Base-by-base conservation (phyloP, 1,140 invertebrate species). In the Venturia canescens region DNA sequence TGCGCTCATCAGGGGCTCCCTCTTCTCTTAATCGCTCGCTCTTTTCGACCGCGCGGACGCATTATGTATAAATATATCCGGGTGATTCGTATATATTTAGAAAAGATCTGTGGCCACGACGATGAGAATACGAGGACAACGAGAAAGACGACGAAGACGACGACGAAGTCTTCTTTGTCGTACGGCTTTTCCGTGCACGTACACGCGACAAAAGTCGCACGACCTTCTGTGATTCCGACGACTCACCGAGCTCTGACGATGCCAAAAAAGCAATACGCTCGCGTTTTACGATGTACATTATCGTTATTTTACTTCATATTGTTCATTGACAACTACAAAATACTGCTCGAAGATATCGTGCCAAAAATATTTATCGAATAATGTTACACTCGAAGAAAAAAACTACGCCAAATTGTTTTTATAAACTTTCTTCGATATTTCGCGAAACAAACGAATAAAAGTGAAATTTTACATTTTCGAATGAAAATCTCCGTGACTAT, bases 71-170 rank as follows among this genome's bases (percentile, higher is more conserved):
- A 63, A 83, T 83, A 86, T 86, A 85, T 80, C 63, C 84, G 80
- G 78, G 63, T 71, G 83, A 82, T 84, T 86, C 83, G 82, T 27
- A 63, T 78, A 78, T 84, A 86, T 85, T 83, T 86, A 85, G 84
- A 86, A 84, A 85, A 76, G 60, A 75, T 85, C 80, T 57, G 80
- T 80, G 80, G 79, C 60, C 83, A 63, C 60, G 60, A 63, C 2
- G 60, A 57, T 26, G 60, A 3, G n/a, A 53, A 53, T 53, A 53
- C 50, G 50, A 53, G 50, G n/a, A 53, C 50, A 21, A 53, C 50
- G n/a, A n/a, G n/a, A 44, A 69, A 53, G 76, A 78, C n/a, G 53
- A 78, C 76, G 60, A 50, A 48, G 60, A 70, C 77, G 75, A 63
- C 23, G 53, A 78, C 76, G 60, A 50, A 48, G 48, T 66, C 76